These are phyloP conservation scores for Cheilosia grossa DNA, from an alignment of 2,888 invertebrate genomes.

Conservation along the genomic window DNA sequence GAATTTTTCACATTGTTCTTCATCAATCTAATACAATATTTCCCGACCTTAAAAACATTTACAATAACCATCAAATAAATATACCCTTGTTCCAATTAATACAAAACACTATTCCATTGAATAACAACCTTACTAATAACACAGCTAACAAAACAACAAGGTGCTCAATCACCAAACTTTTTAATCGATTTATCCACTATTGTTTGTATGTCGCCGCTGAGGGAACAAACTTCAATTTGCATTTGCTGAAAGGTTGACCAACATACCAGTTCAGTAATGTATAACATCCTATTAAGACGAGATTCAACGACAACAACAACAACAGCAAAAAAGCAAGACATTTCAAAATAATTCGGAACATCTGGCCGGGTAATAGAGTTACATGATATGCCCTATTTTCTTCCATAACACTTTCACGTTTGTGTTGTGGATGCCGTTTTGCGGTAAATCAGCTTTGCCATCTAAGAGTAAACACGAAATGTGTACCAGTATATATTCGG, in stretches of 20 bases:
- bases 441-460: slow-evolving; percentile 30
- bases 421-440: neutral
- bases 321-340: slow-evolving; percentile 11
- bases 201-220: neutral
- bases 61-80: no score
- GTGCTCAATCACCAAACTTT: no score
- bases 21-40: no score
- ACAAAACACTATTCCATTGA: no score
- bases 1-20: no score
- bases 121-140: no score
- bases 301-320: neutral
- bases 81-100: no score
- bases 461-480: slow-evolving; percentile 19
- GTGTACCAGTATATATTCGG: neutral
- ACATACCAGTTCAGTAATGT: neutral
- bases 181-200: no score
- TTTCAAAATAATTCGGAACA: slow-evolving; percentile 27
- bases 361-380: slow-evolving; percentile 36
- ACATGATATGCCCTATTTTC: slow-evolving; percentile 27
- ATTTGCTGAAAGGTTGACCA: slow-evolving; percentile 17
- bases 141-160: no score
- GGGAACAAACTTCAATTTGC: slow-evolving; percentile 29
- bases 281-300: no score
- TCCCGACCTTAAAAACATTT: no score
- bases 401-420: no score